Evolutionary conservation across 1,140 invertebrate genomes (phyloP).

Genomic region (Neodiprion lecontei): DNA sequence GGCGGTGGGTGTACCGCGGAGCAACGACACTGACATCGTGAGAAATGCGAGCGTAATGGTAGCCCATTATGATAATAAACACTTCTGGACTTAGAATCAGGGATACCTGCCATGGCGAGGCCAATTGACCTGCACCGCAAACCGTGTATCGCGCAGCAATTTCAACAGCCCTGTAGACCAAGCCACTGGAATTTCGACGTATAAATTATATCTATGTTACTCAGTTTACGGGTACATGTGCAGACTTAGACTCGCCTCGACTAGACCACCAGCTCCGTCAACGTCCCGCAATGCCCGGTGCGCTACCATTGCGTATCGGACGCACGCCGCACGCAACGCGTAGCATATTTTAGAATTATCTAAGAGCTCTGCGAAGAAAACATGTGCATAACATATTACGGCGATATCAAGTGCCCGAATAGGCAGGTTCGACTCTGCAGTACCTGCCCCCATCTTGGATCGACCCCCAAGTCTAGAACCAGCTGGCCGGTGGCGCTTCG

Average conservation of each 20-base stretch:
- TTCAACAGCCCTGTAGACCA: too few species aligned
- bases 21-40: not conserved
- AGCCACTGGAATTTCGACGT: too few species aligned
- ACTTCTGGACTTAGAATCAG: not conserved
- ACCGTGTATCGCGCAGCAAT: too few species aligned
- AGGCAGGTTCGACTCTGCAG: too few species aligned
- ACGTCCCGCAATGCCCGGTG: not conserved
- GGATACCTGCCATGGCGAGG: not conserved
- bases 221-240: not conserved
- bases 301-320: not conserved
- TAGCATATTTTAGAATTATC: not conserved
- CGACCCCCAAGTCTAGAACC: not conserved
- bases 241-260: not conserved
- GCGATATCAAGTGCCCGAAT: not conserved
- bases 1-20: not conserved
- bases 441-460: too few species aligned
- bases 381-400: not conserved
- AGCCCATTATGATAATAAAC: conserved; percentile 5
- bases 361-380: not conserved
- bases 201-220: not conserved
- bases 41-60: not conserved
- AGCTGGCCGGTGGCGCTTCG: too few species aligned
- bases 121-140: too few species aligned
- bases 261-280: not conserved
- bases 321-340: not conserved